Evolutionary conservation across 2,113 vertebrate genomes (phyloP), one percentile per base, ranked within the genome.

Genomic region (Piprites chloris): DNA sequence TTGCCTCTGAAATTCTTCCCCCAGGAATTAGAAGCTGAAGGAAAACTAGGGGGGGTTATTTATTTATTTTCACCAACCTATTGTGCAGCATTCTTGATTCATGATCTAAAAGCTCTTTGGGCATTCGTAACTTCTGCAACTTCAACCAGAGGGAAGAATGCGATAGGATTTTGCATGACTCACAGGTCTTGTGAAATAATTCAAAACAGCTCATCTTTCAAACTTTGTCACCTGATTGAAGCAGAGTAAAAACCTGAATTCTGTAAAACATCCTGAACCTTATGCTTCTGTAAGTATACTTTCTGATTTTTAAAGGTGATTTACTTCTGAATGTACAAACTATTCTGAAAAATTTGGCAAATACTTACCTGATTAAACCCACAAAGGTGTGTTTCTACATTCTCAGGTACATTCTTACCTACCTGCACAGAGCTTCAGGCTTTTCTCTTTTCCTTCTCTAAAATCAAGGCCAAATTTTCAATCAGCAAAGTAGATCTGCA

Each of bases 161-260:
- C 1, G 23, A 96, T 92, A 71, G 85, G 46, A 71, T 81, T 93
- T 81, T 80, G 42, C 47, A 72, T 95, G 95, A 96, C 92, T 97
- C 90, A 72, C 0, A 0, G 22, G 56, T 72, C 85, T 95, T 96
- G 59, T 93, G 96, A 94, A 96, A 92, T 67, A 49, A 63, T 95
- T 76, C n/a, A 18, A 80, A 88, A 37, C 39, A 85, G 82, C 67
- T 95, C 82, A 83, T 76, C 88, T 80, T 81, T 63, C 68, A 67
- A 82, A 50, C 33, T 83, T 91, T 73, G 69, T n/a, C 74, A 76
- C 33, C 58, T 85, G 33, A 67, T 1, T 63, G 67, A 62, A 91
- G 32, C 44, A 65, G 12, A 79, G 53, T 35, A 26, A 66, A 90
- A 94, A 13, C 23, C 17, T 42, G 20, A 47, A 50, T 67, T 86